A percentile compares a stretch with the other conserved stretches of the same genome.
phyloP scores from a whole-genome alignment of 2,888 invertebrate species.

The Dermolepida albohirtum region DNA sequence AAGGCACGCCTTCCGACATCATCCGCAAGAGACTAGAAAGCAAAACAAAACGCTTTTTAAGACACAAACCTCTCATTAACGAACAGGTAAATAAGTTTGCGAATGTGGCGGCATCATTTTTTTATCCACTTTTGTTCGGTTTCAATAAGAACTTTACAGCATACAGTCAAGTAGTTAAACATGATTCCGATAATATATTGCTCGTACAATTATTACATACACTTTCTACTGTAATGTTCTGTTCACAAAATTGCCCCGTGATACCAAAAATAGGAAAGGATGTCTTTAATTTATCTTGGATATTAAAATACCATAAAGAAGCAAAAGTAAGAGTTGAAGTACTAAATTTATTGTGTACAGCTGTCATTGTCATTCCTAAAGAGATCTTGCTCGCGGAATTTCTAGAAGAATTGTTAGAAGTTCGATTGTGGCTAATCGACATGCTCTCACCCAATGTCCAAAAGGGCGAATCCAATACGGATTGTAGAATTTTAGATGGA shows the following conservation, averaged over 20 bases:
- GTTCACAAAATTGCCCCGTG: constrained; percentile 76
- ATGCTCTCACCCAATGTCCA: constrained; percentile 69
- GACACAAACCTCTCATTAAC: constrained; percentile 52
- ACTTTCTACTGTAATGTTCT: constrained; percentile 74
- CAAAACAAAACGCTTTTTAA: constrained; percentile 77
- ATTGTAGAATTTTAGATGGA: constrained; percentile 73
- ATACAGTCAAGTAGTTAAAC: constrained; percentile 57
- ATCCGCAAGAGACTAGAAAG: constrained; percentile 76
- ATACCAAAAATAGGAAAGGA: constrained; percentile 77
- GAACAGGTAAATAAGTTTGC: constrained; percentile 76
- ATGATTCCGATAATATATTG: constrained; percentile 75
- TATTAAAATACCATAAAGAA: constrained; percentile 75
- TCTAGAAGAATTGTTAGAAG: constrained; percentile 72
- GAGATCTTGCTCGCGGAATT: constrained; percentile 71
- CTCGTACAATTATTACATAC: constrained; percentile 78
- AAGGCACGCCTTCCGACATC: constrained; percentile 68
- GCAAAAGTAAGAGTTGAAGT: constrained; percentile 75
- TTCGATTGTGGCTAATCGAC: constrained; percentile 76
- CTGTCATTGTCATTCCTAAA: constrained; percentile 73
- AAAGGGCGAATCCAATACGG: constrained; percentile 74
- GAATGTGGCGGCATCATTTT: constrained; percentile 81
- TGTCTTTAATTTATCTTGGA: constrained; percentile 75
- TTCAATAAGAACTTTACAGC: constrained; percentile 71
- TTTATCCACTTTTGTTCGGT: constrained; percentile 83
- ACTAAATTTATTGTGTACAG: constrained; percentile 75